These are phyloP conservation scores for Labeo calbasu DNA, from an alignment of 2,797 vertebrate species.

Conservation along the genomic window DNA sequence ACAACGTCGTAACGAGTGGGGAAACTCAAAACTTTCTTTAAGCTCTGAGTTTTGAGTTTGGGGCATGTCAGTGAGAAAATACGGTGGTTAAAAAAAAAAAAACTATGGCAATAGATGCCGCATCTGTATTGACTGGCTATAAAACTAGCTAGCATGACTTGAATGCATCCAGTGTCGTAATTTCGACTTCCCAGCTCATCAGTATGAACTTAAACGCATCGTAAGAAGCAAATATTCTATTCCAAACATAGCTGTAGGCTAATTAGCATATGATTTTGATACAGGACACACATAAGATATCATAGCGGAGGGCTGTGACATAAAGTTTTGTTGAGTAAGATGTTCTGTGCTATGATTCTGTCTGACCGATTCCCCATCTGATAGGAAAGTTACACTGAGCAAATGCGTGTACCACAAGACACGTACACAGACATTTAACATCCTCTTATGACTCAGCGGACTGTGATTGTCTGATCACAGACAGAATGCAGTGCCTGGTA, in stretches of 20 bases:
- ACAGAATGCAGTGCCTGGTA: constrained; percentile 19
- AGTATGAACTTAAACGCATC: too few species aligned
- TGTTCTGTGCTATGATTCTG: background rate
- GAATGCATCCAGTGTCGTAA: too few species aligned
- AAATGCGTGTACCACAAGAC: constrained; percentile 27
- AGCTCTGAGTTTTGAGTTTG: too few species aligned
- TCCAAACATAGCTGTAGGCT: background rate
- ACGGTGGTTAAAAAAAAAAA: too few species aligned
- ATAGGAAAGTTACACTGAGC: constrained; percentile 3
- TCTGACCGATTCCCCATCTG: constrained; percentile 15
- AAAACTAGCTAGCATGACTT: too few species aligned
- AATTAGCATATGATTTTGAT: background rate
- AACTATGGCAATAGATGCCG: too few species aligned
- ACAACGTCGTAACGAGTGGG: too few species aligned
- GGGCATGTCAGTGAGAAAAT: too few species aligned
- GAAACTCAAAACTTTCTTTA: too few species aligned
- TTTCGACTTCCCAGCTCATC: too few species aligned
- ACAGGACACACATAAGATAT: background rate
- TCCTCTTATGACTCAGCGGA: constrained; percentile 22
- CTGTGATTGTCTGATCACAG: constrained; percentile 44
- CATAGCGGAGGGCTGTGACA: background rate
- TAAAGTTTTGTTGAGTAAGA: background rate
- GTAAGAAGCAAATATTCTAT: too few species aligned
- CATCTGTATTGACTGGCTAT: too few species aligned
- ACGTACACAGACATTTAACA: constrained; percentile 20